These are phyloP conservation scores for Mesaphorura yosii DNA, from an alignment of 1,140 invertebrate genomes.

Conservation along the genomic window DNA sequence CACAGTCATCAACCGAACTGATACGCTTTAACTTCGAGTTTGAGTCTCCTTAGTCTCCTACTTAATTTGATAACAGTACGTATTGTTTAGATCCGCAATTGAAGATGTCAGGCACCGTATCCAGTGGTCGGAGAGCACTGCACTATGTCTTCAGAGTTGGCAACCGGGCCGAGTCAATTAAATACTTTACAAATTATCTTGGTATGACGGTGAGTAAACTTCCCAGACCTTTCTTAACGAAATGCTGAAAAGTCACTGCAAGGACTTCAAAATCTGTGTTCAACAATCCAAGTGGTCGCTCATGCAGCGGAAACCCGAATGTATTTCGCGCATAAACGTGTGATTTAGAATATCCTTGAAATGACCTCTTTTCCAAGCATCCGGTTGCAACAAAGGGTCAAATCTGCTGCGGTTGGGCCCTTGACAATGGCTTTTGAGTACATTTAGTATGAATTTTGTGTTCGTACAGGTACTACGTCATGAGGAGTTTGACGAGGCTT, in stretches of 20 bases:
- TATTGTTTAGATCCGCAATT: too few species aligned
- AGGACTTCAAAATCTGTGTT: neutral
- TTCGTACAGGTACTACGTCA: constrained; percentile 79
- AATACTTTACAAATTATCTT: constrained; percentile 78
- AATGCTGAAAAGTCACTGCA: too few species aligned
- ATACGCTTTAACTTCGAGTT: too few species aligned
- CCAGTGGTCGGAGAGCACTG: constrained; percentile 53
- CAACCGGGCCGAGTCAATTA: constrained; percentile 64
- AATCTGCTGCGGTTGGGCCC: too few species aligned
- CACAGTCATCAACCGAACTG: too few species aligned
- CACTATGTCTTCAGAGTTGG: constrained; percentile 94
- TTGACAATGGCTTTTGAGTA: too few species aligned
- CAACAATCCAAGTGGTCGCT: neutral
- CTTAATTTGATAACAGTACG: too few species aligned
- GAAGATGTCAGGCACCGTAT: neutral
- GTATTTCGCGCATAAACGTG: neutral
- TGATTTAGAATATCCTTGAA: too few species aligned
- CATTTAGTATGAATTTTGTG: neutral
- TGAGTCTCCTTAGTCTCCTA: too few species aligned
- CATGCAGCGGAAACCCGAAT: neutral
- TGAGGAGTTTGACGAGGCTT: constrained; percentile 93
- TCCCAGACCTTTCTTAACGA: too few species aligned
- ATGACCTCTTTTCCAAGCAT: too few species aligned
- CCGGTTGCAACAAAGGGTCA: too few species aligned
- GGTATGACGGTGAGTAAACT: constrained; percentile 92